A percentile compares a stretch with the other conserved stretches of the same genome.
Evolutionary conservation across 2,888 invertebrate genomes (phyloP).

Genomic region (Serrognathus titanus): DNA sequence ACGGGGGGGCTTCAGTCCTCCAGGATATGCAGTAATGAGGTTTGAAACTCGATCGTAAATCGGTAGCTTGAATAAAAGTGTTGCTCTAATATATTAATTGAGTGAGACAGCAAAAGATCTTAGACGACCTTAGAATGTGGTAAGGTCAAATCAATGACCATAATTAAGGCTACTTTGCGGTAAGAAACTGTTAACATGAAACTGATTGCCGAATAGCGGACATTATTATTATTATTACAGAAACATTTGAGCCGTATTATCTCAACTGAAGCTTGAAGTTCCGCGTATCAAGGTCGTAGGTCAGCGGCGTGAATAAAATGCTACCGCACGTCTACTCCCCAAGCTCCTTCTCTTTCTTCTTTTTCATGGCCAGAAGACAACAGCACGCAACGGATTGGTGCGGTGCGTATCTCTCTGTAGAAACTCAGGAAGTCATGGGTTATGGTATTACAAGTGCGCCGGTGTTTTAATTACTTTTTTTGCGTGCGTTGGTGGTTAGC

Average conservation of each 20-base stretch:
- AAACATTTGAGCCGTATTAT: conserved; percentile 25
- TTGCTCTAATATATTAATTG: conserved; percentile 11
- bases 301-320: conserved; percentile 27
- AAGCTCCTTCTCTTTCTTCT: conserved; percentile 1
- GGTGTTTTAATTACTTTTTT: too few relatives aligned
- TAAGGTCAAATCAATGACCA: conserved; percentile 17
- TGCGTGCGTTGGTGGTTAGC: too few relatives aligned
- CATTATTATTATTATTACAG: conserved; percentile 20
- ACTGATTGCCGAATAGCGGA: conserved; percentile 18
- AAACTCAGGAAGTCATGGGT: too few relatives aligned
- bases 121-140: conserved; percentile 14
- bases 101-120: conserved; percentile 1
- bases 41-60: too few relatives aligned
- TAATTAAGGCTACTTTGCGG: conserved; percentile 20
- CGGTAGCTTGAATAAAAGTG: background rate
- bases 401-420: background rate
- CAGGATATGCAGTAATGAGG: too few relatives aligned
- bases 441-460: too few relatives aligned
- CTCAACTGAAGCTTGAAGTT: conserved; percentile 31
- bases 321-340: conserved; percentile 8
- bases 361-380: conserved; percentile 2
- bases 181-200: conserved; percentile 17
- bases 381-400: background rate
- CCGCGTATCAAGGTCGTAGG: conserved; percentile 40
- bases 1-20: too few relatives aligned